Percentiles rank a stretch among this genome's conserved stretches.
Evolutionary conservation across 2,113 vertebrate species (phyloP).

Genomic region (Gopherus evgoodei): DNA sequence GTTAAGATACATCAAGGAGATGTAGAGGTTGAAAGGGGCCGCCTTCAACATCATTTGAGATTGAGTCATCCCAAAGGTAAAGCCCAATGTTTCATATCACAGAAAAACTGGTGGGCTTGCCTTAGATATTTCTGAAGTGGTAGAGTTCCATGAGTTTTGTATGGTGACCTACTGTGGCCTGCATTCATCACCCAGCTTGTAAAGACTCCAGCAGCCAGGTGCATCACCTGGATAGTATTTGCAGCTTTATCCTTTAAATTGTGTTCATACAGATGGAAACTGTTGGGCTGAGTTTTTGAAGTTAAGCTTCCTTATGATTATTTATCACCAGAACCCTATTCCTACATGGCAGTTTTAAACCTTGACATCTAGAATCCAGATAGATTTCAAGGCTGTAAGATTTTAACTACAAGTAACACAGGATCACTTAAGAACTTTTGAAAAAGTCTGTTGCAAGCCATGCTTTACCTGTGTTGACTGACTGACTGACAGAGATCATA

Average conservation of each 20-base stretch:
- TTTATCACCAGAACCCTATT: background rate
- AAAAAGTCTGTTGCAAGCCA: background rate
- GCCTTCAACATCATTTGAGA: slow-evolving; percentile 33
- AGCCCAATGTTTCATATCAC: slow-evolving; percentile 14
- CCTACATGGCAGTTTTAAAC: background rate
- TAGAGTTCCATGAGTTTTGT: background rate
- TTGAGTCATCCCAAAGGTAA: slow-evolving; percentile 10
- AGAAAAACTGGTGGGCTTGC: background rate
- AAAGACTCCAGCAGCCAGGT: background rate
- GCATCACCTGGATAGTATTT: slow-evolving; percentile 30
- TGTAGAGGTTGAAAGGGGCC: slow-evolving; percentile 26
- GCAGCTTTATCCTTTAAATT: background rate
- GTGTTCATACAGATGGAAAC: background rate
- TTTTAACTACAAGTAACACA: background rate
- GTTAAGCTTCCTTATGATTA: background rate
- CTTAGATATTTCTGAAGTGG: slow-evolving; percentile 32
- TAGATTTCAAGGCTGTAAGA: background rate
- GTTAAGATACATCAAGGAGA: slow-evolving; percentile 22
- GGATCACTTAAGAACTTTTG: background rate
- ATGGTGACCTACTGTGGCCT: background rate
- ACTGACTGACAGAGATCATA: background rate
- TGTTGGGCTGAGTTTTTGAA: slow-evolving; percentile 1
- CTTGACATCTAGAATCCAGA: background rate
- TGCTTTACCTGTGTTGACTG: background rate
- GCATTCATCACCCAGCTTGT: background rate